Evolutionary conservation across 2,797 vertebrate genomes (phyloP).

Genomic region (Falco novaeseelandiae): DNA sequence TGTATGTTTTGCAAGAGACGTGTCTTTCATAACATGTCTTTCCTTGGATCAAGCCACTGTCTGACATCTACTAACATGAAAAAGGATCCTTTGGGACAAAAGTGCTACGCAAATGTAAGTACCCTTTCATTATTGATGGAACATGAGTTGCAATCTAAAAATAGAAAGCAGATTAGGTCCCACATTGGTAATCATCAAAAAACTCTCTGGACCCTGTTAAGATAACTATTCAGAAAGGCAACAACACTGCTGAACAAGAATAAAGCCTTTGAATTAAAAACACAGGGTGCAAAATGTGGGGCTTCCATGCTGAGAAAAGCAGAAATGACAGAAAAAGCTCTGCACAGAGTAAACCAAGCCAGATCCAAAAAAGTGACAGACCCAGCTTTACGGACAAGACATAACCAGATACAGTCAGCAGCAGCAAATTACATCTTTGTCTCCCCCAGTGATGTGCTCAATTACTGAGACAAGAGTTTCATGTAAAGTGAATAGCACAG

Average conservation of each 20-base stretch:
- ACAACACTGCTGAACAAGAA: background rate
- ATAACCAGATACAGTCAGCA: background rate
- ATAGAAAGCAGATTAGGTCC: background rate
- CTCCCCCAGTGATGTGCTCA: constrained; percentile 39
- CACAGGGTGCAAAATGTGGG: background rate
- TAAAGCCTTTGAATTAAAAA: background rate
- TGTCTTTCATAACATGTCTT: background rate
- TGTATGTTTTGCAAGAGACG: background rate
- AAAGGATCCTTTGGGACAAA: background rate
- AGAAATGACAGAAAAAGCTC: background rate
- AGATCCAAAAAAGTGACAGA: background rate
- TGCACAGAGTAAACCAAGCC: background rate
- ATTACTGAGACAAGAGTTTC: constrained; percentile 68
- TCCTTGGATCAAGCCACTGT: background rate
- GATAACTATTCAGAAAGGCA: background rate
- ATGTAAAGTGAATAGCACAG: constrained; percentile 59
- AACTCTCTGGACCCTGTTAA: background rate
- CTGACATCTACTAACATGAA: background rate
- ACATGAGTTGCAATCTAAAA: background rate
- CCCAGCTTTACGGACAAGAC: background rate
- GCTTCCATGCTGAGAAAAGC: background rate
- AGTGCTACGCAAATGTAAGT: background rate
- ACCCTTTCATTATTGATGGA: background rate
- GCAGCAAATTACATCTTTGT: constrained; percentile 34
- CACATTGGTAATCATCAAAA: background rate